Evolutionary conservation across 2,797 vertebrate species (phyloP), one percentile per base, ranked within the genome.

Genomic region (Okamejei kenojei): DNA sequence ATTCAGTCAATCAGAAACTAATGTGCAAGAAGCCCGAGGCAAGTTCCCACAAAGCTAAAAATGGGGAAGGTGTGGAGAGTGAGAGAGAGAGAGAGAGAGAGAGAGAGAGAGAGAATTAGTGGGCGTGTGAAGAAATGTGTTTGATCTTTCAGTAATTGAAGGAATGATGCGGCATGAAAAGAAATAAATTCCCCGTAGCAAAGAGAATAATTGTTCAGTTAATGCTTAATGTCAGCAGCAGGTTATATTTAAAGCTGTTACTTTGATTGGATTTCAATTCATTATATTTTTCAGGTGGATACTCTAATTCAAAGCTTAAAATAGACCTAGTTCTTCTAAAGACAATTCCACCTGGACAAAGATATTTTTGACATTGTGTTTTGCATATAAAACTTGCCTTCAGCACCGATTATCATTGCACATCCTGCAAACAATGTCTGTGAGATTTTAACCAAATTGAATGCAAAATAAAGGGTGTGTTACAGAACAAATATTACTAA

Each of bases 41-140:
- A 94, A 93, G 94, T 96, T 95, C 94, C 93, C 94, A 94, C 94
- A 95, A 95, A 94, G 93, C 93, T 94, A 94, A 95, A 95, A 93
- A 92, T 96, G 94, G 94, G 93, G 76, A 77, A 93, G 90, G 26
- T 76, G 79, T 76, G 88, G 84, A 94, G 94, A 54, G 45, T 5
- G 45, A 54, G 6, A 54, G 45, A 54, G 45, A 54, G 45, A 45
- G 4, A 45, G 45, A 45, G 45, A 45, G 45, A 45, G 38, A n/a
- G n/a, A n/a, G n/a, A n/a, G n/a, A 38, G 38, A 45, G 45, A 54
- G 11, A 94, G 58, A 0, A 15, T 73, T 94, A 93, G 94, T 94
- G 95, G 93, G 94, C 94, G 93, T 95, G 93, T 93, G 81, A 54
- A 92, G 15, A 73, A 58, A 86, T 58, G 63, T 84, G 63, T 93